phyloP scores from a whole-genome alignment of 2,113 vertebrate genomes.

The Corythaixoides concolor region DNA sequence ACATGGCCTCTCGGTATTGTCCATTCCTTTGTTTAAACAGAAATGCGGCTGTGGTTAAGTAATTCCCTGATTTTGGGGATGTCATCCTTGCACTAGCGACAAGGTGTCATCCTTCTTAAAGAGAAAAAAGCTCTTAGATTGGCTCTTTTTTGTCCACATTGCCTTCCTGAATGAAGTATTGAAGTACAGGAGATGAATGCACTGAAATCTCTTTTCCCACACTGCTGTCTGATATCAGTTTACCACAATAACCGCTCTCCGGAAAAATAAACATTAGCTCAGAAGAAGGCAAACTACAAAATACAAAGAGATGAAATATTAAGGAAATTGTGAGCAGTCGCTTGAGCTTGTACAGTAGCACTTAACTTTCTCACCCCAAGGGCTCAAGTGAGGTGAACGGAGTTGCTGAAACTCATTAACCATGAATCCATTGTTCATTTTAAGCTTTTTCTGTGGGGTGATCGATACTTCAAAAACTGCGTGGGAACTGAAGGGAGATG shows the following conservation, averaged over 20 bases:
- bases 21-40: background rate
- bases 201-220: conserved; percentile 25
- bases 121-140: background rate
- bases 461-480: background rate
- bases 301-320: conserved; percentile 47
- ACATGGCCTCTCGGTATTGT: background rate
- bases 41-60: background rate
- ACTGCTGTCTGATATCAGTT: conserved; percentile 18
- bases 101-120: background rate
- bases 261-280: conserved; percentile 56
- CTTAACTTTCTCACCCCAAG: conserved; percentile 52
- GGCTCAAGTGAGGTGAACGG: background rate
- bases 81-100: background rate
- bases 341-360: conserved; percentile 32
- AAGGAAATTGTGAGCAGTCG: conserved; percentile 47
- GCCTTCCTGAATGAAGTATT: background rate
- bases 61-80: background rate
- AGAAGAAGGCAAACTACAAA: conserved; percentile 10
- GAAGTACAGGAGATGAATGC: background rate
- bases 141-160: background rate
- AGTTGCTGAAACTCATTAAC: conserved; percentile 31
- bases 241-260: background rate
- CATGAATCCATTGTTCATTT: conserved; percentile 29
- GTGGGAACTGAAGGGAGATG: background rate
- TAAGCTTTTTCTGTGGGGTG: background rate